A percentile compares a stretch with the other conserved stretches of the same genome.
phyloP scores from a whole-genome alignment of 2,888 invertebrate genomes.

The Eugnorisma glareosa region DNA sequence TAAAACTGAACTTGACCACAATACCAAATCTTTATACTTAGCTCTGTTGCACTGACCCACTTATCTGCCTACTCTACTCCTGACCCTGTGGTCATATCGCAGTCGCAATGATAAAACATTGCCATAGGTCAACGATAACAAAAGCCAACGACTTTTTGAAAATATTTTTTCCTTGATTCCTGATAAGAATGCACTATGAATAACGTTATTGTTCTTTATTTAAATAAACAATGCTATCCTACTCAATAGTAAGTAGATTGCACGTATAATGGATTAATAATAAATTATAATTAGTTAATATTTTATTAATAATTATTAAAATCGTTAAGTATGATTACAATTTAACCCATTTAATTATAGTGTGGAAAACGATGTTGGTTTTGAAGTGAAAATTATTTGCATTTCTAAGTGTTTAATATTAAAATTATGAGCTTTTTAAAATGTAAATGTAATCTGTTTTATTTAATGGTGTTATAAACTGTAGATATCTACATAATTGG shows the following conservation, averaged over 20 bases:
- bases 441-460: conserved; percentile 57
- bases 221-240: conserved; percentile 33
- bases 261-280: conserved; percentile 48
- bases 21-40: conserved; percentile 75
- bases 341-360: conserved; percentile 30
- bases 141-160: conserved; percentile 87
- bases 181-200: conserved; percentile 76
- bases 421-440: conserved; percentile 38
- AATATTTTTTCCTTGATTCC: conserved; percentile 81
- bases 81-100: conserved; percentile 84
- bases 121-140: conserved; percentile 82
- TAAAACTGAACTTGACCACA: conserved; percentile 87
- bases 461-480: conserved; percentile 57
- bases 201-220: conserved; percentile 65
- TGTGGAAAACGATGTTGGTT: conserved; percentile 44
- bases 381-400: conserved; percentile 56
- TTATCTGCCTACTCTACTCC: conserved; percentile 81
- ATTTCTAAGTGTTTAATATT: conserved; percentile 49
- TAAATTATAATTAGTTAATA: conserved; percentile 55
- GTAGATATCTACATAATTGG: conserved; percentile 52
- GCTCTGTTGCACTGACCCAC: conserved; percentile 83
- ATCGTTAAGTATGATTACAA: conserved; percentile 31
- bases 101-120: conserved; percentile 76
- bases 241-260: conserved; percentile 17
- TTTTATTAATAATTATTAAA: conserved; percentile 32